Base-by-base conservation (phyloP, 1,140 invertebrate genomes). In the Drosophila ananassae region DNA sequence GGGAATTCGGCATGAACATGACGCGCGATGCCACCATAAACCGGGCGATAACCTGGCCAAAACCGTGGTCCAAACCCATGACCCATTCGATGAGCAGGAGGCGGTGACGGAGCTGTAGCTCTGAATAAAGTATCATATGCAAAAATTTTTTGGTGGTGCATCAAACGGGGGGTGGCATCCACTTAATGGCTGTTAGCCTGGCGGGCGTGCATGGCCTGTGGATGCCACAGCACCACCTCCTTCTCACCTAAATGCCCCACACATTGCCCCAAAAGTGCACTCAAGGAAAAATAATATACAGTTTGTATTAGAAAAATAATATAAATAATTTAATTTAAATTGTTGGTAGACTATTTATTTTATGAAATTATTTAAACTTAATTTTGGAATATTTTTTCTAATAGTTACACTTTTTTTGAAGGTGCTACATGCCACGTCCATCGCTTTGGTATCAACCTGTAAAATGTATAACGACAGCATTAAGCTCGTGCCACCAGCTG, bases 381-480 rank as follows among this genome's bases (percentile, higher is more conserved):
- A 28, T 28, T 28, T 7, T 28, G 0, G 5, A 28, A 28, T 34
- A 34, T 34, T 34, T 34, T 34, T 37, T 17, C 41, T 21, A 13
- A 21, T 2, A 17, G 5, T 22, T 10, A 7, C 21, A 2, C 1
- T 8, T 5, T 59, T 50, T 66, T 22, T 28, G 1, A 7, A n/a
- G 21, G 47, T 67, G 59, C 48, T 59, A 6, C 17, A 50, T 60
- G 22, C 17, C 8, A 39, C 24, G 67, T 52, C 54, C 73, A 67
- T 59, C 62, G 61, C 28, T 46, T 24, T 56, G 52, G 44, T 60
- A 80, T 79, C 83, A 87, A 87, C 83, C 83, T 87, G 82, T 72
- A 89, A 87, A 89, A 89, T 83, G 79, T 89, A 89, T 89, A 89
- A 89, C 83, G 79, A 89, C 83, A 89, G 89, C 87, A 90, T 90